A percentile compares a stretch with the other conserved stretches of the same genome.
phyloP scores from a whole-genome alignment of 2,888 invertebrate genomes.

The Drosophila yooni region DNA sequence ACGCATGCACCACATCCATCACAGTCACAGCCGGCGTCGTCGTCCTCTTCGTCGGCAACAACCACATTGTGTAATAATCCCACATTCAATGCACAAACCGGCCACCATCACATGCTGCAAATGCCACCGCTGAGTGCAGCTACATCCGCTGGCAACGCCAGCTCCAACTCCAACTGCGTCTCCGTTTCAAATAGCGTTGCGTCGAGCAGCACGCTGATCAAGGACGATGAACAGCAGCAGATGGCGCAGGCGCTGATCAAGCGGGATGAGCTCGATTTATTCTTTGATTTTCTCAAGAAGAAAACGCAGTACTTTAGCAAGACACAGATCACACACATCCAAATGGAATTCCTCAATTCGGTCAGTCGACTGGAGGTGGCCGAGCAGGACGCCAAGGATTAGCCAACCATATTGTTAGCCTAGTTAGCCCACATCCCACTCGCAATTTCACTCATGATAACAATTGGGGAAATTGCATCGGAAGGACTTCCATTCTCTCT shows the following conservation, averaged over 20 bases:
- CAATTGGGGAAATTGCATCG: background rate
- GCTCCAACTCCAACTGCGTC: background rate
- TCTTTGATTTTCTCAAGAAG: constrained; percentile 83
- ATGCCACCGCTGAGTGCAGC: constrained; percentile 51
- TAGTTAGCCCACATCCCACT: constrained; percentile 2
- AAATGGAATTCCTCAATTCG: constrained; percentile 83
- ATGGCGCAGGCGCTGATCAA: constrained; percentile 54
- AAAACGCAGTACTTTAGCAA: constrained; percentile 82
- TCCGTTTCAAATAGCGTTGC: constrained; percentile 31
- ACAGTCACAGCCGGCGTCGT: background rate
- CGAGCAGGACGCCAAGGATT: constrained; percentile 72
- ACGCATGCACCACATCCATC: constrained; percentile 13
- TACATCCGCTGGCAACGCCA: background rate
- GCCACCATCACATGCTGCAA: constrained; percentile 61
- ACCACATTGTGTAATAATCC: constrained; percentile 53
- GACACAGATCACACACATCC: constrained; percentile 82
- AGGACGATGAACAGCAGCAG: constrained; percentile 63
- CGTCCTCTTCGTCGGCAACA: constrained; percentile 3
- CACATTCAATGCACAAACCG: constrained; percentile 19
- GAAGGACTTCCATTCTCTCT: background rate
- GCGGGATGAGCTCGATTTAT: constrained; percentile 82
- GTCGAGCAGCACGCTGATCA: constrained; percentile 46
- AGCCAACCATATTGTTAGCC: constrained; percentile 10
- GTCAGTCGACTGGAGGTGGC: constrained; percentile 80
- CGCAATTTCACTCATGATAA: background rate